A percentile compares a stretch with the other conserved stretches of the same genome.
These are phyloP conservation scores for Cephus cinctus DNA, from an alignment of 1,140 invertebrate genomes.

Conservation along the genomic window DNA sequence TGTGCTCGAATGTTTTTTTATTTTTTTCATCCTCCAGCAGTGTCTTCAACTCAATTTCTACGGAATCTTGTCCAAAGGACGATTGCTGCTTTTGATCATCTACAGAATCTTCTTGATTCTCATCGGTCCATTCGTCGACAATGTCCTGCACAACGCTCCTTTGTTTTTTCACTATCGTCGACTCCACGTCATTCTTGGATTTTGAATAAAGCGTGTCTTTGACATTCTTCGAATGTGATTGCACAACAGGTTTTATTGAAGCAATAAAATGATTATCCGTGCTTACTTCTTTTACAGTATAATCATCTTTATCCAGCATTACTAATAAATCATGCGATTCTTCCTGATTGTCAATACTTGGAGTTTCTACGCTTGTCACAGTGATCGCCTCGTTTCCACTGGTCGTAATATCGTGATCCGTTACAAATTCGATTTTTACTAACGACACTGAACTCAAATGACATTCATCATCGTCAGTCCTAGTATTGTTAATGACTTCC, in stretches of 20 bases:
- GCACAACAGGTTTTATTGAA: not conserved
- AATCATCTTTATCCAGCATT: slow-evolving; percentile 2
- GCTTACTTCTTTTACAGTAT: not conserved
- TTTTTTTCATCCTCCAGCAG: slow-evolving; percentile 42
- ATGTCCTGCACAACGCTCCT: slow-evolving; percentile 52
- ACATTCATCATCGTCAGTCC: no score
- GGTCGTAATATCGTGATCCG: no score
- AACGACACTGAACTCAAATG: no score
- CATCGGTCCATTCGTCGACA: slow-evolving; percentile 52
- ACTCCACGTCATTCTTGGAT: not conserved
- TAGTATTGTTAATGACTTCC: no score
- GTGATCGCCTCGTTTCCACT: no score
- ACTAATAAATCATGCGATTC: not conserved
- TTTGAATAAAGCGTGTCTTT: not conserved
- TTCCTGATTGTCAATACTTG: no score
- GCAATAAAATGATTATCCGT: slow-evolving; percentile 1
- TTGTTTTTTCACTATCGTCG: slow-evolving; percentile 31
- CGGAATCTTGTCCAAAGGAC: slow-evolving; percentile 36
- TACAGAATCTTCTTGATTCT: slow-evolving; percentile 36
- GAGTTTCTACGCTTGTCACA: no score
- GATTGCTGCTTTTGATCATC: slow-evolving; percentile 11
- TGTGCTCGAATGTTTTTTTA: slow-evolving; percentile 3
- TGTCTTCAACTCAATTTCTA: slow-evolving; percentile 48
- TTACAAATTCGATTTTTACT: no score
- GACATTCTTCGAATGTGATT: not conserved